phyloP scores from a whole-genome alignment of 2,888 invertebrate species.

The Aspidiotus rigidus region DNA sequence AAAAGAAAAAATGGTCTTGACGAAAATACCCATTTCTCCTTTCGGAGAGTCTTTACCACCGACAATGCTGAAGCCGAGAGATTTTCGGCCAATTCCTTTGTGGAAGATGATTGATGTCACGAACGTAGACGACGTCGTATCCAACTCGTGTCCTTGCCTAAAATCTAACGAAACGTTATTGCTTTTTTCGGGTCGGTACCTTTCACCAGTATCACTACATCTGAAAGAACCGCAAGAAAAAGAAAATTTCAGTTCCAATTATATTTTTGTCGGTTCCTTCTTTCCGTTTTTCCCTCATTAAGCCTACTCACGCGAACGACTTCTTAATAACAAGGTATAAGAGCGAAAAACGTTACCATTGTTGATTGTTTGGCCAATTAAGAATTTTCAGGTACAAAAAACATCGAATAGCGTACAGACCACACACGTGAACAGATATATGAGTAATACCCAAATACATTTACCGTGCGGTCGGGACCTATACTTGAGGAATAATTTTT shows the following conservation, averaged over 20 bases:
- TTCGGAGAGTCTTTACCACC: slow-evolving; percentile 54
- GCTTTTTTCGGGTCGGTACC: slow-evolving; percentile 13
- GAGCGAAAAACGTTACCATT: no score
- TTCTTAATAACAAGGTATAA: no score
- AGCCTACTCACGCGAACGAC: no score
- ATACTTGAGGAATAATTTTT: no score
- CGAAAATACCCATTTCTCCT: slow-evolving; percentile 55
- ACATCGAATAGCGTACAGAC: no score
- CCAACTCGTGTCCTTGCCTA: slow-evolving; percentile 3
- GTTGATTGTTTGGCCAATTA: no score
- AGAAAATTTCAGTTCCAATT: background rate
- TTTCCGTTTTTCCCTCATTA: no score
- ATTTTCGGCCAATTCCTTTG: slow-evolving; percentile 52
- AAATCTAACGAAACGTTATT: slow-evolving; percentile 20
- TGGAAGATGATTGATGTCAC: slow-evolving; percentile 41
- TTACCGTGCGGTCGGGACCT: no score
- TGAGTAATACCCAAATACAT: no score
- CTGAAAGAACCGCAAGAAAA: background rate
- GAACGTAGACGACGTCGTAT: slow-evolving; percentile 12
- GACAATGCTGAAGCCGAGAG: slow-evolving; percentile 55
- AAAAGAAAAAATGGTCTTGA: slow-evolving; percentile 51
- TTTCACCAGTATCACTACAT: background rate
- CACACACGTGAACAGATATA: no score
- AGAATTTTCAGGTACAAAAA: no score
- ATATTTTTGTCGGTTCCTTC: no score